These are phyloP conservation scores for Gyrodactylus salaris DNA, from an alignment of 1,140 invertebrate species.

Conservation along the genomic window DNA sequence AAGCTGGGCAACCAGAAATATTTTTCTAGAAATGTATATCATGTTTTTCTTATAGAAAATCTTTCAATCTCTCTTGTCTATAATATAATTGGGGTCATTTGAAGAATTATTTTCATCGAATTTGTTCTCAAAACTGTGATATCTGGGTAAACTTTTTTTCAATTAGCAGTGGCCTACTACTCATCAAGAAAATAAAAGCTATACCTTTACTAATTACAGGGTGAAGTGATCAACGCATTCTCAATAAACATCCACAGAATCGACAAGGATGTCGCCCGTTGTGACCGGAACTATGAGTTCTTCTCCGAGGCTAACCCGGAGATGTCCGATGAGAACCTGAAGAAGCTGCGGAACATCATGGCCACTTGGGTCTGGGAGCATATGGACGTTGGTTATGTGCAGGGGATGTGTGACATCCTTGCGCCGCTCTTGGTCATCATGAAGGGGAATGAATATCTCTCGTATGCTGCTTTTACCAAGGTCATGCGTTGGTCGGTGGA, in stretches of 20 bases:
- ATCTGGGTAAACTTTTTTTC: too few relatives aligned
- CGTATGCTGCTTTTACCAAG: constrained; percentile 55
- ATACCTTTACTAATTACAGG: constrained; percentile 5
- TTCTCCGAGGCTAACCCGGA: not conserved
- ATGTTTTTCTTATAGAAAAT: too few relatives aligned
- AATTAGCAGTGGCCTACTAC: too few relatives aligned
- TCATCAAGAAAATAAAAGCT: too few relatives aligned
- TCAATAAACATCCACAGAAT: constrained; percentile 9
- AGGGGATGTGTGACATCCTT: constrained; percentile 67
- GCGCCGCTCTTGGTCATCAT: constrained; percentile 61
- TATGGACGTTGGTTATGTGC: constrained; percentile 15
- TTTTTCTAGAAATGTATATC: too few relatives aligned
- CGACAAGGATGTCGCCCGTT: constrained; percentile 10
- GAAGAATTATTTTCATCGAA: too few relatives aligned
- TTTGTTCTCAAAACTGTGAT: too few relatives aligned
- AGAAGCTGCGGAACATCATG: constrained; percentile 3
- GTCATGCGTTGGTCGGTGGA: constrained; percentile 54
- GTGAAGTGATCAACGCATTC: constrained; percentile 9
- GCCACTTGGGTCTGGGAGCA: constrained; percentile 3
- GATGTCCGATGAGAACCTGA: not conserved
- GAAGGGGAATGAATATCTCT: constrained; percentile 48
- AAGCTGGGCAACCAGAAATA: not conserved
- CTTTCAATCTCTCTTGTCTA: too few relatives aligned
- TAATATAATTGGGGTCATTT: too few relatives aligned
- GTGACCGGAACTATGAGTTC: constrained; percentile 2